Evolutionary conservation across 2,888 invertebrate genomes (phyloP).

Genomic region (Busseola fusca): DNA sequence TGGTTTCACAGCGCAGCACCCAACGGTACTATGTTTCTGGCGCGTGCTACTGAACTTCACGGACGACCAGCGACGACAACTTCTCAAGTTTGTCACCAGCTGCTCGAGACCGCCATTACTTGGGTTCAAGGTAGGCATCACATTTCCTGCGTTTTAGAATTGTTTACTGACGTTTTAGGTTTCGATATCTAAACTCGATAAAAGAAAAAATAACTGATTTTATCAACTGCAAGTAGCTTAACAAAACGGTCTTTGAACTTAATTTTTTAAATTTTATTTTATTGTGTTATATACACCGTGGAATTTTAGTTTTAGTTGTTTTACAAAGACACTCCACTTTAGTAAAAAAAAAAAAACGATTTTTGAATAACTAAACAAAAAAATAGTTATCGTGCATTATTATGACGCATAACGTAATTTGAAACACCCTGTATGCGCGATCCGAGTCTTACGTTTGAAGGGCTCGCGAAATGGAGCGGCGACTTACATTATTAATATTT

Average conservation of each 20-base stretch:
- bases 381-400: too few species aligned
- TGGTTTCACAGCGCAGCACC: slow-evolving; percentile 94
- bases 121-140: slow-evolving; percentile 96
- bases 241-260: background rate
- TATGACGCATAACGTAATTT: too few species aligned
- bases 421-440: too few species aligned
- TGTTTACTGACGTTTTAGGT: background rate
- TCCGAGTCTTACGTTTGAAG: too few species aligned
- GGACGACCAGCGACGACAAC: slow-evolving; percentile 94
- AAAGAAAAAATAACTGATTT: background rate
- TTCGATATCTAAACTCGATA: background rate
- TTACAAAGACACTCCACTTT: too few species aligned
- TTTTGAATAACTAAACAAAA: too few species aligned
- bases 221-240: background rate
- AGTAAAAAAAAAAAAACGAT: too few species aligned
- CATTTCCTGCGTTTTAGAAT: background rate
- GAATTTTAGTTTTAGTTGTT: too few species aligned
- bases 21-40: slow-evolving; percentile 97
- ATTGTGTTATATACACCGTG: background rate
- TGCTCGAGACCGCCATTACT: slow-evolving; percentile 98
- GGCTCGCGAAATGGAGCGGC: too few species aligned
- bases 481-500: too few species aligned
- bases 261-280: background rate
- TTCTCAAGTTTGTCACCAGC: slow-evolving; percentile 99
- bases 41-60: slow-evolving; percentile 94